Conservation (phyloP, 1,140 invertebrate species). For the Pinna nobilis region DNA sequence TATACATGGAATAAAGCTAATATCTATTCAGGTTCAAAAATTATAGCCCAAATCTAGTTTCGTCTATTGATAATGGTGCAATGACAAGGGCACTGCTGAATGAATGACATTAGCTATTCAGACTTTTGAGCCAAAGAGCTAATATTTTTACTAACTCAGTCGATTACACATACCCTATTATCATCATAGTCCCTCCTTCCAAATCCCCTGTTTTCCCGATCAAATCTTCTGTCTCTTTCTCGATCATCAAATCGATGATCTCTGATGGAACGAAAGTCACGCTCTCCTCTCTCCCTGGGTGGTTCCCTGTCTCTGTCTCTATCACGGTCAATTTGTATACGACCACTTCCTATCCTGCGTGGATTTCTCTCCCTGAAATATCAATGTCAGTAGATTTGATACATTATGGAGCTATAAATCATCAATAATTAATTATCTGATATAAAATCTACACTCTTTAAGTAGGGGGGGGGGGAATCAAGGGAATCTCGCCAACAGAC, state of each 20-base stretch:
- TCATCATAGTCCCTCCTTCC: conserved; percentile 67
- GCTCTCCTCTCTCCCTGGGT: conserved; percentile 36
- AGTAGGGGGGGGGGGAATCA: too few relatives aligned
- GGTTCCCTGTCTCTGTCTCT: conserved; percentile 38
- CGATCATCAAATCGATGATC: conserved; percentile 40
- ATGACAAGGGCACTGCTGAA: too few relatives aligned
- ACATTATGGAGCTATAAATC: not conserved
- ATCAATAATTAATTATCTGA: too few relatives aligned
- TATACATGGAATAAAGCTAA: too few relatives aligned
- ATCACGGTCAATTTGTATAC: conserved; percentile 82
- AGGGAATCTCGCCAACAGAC: not conserved
- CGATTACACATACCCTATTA: too few relatives aligned
- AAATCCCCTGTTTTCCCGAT: conserved; percentile 29
- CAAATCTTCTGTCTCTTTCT: conserved; percentile 32
- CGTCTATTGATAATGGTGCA: too few relatives aligned
- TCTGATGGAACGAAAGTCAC: conserved; percentile 52
- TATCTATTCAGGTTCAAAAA: too few relatives aligned
- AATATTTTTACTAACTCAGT: too few relatives aligned
- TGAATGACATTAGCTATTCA: too few relatives aligned
- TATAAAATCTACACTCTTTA: too few relatives aligned
- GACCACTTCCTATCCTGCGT: conserved; percentile 85
- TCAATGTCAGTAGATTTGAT: not conserved
- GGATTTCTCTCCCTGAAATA: conserved; percentile 56
- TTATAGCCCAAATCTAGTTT: too few relatives aligned
- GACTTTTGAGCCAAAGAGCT: too few relatives aligned